Conservation (phyloP, 2,888 invertebrate genomes). For the Pheosia gnoma region DNA sequence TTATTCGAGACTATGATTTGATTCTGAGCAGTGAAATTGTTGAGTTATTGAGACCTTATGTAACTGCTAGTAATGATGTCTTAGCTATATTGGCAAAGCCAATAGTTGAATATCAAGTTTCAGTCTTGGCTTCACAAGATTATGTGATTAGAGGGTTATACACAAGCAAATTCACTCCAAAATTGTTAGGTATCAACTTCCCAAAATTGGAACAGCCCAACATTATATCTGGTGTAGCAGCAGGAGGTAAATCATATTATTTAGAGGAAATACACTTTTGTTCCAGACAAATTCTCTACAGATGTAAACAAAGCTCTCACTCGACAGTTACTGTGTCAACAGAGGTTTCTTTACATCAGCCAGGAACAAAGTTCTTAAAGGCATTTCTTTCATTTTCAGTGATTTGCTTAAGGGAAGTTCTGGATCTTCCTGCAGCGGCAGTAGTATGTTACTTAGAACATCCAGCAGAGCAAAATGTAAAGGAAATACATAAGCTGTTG, state of each 20-base stretch:
- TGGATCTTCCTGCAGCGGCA: constrained; percentile 56
- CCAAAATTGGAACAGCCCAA: constrained; percentile 77
- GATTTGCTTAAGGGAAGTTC: constrained; percentile 63
- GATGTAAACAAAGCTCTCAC: too few species aligned
- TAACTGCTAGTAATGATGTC: constrained; percentile 56
- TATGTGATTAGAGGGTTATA: constrained; percentile 61
- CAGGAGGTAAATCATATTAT: constrained; percentile 65
- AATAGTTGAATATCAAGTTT: constrained; percentile 66
- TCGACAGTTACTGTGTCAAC: too few species aligned
- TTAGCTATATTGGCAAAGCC: constrained; percentile 67
- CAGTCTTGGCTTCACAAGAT: constrained; percentile 39
- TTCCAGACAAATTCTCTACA: too few species aligned
- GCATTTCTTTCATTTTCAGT: constrained; percentile 56
- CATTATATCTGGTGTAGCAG: constrained; percentile 73
- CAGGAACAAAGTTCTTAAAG: not conserved
- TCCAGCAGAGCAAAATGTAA: constrained; percentile 61
- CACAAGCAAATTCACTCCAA: constrained; percentile 43
- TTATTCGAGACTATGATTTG: constrained; percentile 66
- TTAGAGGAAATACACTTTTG: too few species aligned
- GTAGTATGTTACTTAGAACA: constrained; percentile 68
- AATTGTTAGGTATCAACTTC: constrained; percentile 40
- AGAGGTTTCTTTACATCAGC: too few species aligned
- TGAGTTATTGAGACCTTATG: constrained; percentile 57
- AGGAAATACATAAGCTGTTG: constrained; percentile 60
- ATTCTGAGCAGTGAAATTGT: constrained; percentile 68